Evolutionary conservation across 1,140 invertebrate species (phyloP).

Genomic region (Mamestra configurata): DNA sequence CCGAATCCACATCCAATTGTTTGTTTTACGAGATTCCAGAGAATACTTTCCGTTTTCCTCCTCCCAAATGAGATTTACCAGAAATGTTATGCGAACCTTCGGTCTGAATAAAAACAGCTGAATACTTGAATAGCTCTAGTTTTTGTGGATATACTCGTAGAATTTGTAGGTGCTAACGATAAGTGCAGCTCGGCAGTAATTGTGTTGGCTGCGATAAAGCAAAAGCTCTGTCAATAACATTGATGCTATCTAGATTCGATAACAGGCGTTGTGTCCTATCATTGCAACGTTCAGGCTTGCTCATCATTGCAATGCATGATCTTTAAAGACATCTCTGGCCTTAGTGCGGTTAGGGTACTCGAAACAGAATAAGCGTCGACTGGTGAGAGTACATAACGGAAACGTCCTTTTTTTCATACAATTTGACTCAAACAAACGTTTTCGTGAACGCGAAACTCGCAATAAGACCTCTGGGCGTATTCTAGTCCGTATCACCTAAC

Average conservation of each 20-base stretch:
- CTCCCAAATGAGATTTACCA: background rate
- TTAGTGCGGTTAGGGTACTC: too few species aligned
- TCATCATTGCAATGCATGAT: background rate
- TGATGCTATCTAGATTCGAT: conserved; percentile 18
- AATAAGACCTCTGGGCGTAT: too few species aligned
- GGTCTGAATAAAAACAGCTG: background rate
- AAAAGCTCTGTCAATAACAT: conserved; percentile 30
- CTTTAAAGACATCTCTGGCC: too few species aligned
- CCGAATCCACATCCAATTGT: conserved; percentile 7
- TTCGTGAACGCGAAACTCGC: too few species aligned
- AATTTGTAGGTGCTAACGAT: background rate
- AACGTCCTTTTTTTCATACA: too few species aligned
- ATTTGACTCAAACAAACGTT: too few species aligned
- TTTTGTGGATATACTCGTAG: background rate
- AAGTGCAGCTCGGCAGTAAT: conserved; percentile 22
- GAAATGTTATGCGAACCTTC: conserved; percentile 20
- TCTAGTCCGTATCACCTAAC: too few species aligned
- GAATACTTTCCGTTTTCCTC: conserved; percentile 12
- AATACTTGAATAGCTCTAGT: background rate
- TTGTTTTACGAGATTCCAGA: conserved; percentile 22
- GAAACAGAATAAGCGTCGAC: too few species aligned
- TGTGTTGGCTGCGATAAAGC: conserved; percentile 17
- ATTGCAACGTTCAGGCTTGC: background rate
- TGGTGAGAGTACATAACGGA: too few species aligned
- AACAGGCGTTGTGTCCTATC: background rate